These are phyloP conservation scores for Paralvinella palmiformis DNA, from an alignment of 1,140 invertebrate species.

Conservation along the genomic window DNA sequence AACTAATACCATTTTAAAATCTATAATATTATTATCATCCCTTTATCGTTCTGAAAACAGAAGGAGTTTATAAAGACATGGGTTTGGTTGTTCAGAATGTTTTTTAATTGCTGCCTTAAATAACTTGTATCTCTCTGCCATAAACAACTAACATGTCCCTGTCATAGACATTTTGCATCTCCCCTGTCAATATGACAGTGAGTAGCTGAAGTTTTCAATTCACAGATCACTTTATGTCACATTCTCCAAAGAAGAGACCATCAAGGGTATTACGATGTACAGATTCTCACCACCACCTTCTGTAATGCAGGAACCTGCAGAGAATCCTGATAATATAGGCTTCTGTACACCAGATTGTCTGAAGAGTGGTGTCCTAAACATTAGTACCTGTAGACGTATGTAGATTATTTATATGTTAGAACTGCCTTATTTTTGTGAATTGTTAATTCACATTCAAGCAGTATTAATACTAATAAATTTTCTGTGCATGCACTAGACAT, in stretches of 20 bases:
- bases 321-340: slow-evolving; percentile 33
- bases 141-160: too few species aligned
- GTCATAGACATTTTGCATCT: too few species aligned
- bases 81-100: too few species aligned
- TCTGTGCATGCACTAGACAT: too few species aligned
- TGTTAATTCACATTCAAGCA: too few species aligned
- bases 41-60: too few species aligned
- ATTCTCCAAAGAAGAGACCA: slow-evolving; percentile 5
- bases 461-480: too few species aligned
- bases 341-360: slow-evolving; percentile 36
- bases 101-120: too few species aligned
- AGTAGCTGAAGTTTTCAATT: not conserved
- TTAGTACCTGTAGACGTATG: slow-evolving; percentile 29
- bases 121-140: too few species aligned
- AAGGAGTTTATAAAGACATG: too few species aligned
- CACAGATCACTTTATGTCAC: slow-evolving; percentile 27
- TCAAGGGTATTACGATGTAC: slow-evolving; percentile 21
- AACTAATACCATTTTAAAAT: too few species aligned
- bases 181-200: not conserved
- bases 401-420: not conserved
- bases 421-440: not conserved
- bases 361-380: slow-evolving; percentile 33
- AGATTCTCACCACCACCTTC: slow-evolving; percentile 27
- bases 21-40: too few species aligned
- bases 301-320: slow-evolving; percentile 26